Base-by-base conservation (phyloP, 2,113 vertebrate species). In the Eptatretus burgeri region DNA sequence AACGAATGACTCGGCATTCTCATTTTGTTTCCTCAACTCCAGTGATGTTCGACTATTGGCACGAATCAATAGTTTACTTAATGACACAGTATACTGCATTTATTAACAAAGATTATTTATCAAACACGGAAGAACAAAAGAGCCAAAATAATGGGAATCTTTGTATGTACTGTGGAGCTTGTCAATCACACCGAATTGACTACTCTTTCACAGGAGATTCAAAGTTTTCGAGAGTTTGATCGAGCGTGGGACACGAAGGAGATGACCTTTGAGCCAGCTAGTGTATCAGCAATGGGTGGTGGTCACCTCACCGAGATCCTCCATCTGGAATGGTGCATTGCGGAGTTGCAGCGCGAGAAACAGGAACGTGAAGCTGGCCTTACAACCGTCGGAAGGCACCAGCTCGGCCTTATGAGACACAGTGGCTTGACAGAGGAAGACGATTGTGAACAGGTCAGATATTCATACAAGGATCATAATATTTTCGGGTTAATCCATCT, bases 271-370 rank as follows among this genome's bases (percentile, higher is more conserved):
- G 63, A 66, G 18, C 5, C 76, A 70, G 1, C 69, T 76, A 65
- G 75, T 79, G 65, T 16, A 50, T 2, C 71, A 73, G 9, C 78
- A 76, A 18, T 79, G 82, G 51, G 74, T 71, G 27, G 89, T 94
- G 53, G 81, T 78, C 11, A 95, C 70, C 85, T 98, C 68, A 86
- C 94, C 69, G 91, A 93, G 73, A 96, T 98, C 75, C 76, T 98
- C 10, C 79, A 84, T 1, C 76, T 98, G 66, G 91, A 98, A 72
- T 79, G 81, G 52, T 86, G 95, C 72, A 96, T 96, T 49, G 85
- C 91, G 72, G 76, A 77, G 13, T 74, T 98, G 67, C 85, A 87
- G 71, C 76, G 84, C 1, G 75, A 81, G 74, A 95, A 95, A 75
- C 87, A 93, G 75, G 81, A 72, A 10, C 84, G 86, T 74, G 89